Conservation (phyloP, 2,888 invertebrate genomes). For the Rhingia rostrata region DNA sequence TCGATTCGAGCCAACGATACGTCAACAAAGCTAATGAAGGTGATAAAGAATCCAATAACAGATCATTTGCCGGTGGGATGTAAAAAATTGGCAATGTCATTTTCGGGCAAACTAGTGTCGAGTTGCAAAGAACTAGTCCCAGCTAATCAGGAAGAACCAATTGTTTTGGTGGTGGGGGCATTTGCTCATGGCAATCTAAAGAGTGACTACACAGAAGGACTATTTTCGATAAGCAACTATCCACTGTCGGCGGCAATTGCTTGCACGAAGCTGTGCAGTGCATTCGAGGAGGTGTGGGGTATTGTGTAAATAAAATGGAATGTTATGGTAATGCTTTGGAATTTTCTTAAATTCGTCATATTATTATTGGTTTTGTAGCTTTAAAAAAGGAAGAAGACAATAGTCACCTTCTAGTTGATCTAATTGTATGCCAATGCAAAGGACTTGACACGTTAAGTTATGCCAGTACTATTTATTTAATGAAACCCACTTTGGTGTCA, state of each 20-base stretch:
- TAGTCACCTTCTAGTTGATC: no score
- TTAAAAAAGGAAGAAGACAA: no score
- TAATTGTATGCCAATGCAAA: no score
- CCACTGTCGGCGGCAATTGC: slow-evolving; percentile 98
- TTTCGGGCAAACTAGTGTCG: slow-evolving; percentile 88
- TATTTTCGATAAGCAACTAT: slow-evolving; percentile 96
- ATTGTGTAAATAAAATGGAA: slow-evolving; percentile 82
- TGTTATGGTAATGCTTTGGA: no score
- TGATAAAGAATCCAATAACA: slow-evolving; percentile 97
- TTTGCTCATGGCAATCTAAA: slow-evolving; percentile 98
- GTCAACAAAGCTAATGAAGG: slow-evolving; percentile 94
- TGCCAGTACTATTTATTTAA: no score
- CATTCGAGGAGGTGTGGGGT: slow-evolving; percentile 97
- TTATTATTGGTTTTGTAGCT: no score
- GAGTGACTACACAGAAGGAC: slow-evolving; percentile 94
- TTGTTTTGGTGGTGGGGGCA: slow-evolving; percentile 96
- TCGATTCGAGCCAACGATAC: slow-evolving; percentile 95
- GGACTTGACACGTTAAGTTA: no score
- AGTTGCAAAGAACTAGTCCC: slow-evolving; percentile 92
- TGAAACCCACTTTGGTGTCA: no score
- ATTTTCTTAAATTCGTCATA: no score
- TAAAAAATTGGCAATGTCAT: slow-evolving; percentile 94
- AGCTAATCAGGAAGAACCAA: slow-evolving; percentile 89
- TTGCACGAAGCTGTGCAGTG: slow-evolving; percentile 96
- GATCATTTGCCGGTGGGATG: slow-evolving; percentile 97